A percentile compares a stretch with the other conserved stretches of the same genome.
phyloP scores from a whole-genome alignment of 2,113 vertebrate species.

The Sardina pilchardus region DNA sequence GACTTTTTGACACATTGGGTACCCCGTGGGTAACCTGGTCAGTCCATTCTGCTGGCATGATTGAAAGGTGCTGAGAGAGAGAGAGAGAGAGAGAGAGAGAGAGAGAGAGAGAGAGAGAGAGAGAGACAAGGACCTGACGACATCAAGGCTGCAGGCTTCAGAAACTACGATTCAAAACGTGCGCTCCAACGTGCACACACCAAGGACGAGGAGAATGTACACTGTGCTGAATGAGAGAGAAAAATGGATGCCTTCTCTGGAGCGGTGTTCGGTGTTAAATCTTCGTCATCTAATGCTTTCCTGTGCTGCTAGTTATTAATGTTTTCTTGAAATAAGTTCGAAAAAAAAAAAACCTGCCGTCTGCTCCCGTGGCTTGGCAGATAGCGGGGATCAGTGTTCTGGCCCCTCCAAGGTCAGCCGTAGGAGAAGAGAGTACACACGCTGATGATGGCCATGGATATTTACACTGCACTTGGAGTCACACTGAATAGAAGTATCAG shows the following conservation, averaged over 20 bases:
- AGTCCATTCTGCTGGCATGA: too few species aligned
- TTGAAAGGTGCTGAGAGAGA: too few species aligned
- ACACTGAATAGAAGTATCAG: not conserved
- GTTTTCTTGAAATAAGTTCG: too few species aligned
- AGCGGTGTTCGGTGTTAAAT: too few species aligned
- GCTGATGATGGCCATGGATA: not conserved
- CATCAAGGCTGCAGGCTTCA: not conserved
- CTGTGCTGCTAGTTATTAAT: too few species aligned
- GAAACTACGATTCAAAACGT: not conserved
- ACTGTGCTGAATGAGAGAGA: not conserved
- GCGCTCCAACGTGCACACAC: not conserved
- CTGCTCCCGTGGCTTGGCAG: not conserved
- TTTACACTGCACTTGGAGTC: not conserved
- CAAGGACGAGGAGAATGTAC: not conserved
- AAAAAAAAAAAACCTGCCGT: not conserved
- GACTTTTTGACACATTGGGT: too few species aligned
- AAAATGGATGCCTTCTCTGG: too few species aligned
- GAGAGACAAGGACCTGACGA: not conserved
- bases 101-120: too few species aligned
- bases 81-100: too few species aligned
- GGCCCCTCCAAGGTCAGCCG: not conserved
- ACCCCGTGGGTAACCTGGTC: too few species aligned
- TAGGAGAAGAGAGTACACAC: not conserved
- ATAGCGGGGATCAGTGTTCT: not conserved
- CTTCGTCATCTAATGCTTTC: too few species aligned